Percentiles rank a stretch among this genome's conserved stretches.
phyloP scores from a whole-genome alignment of 1,140 invertebrate genomes.

The Drusus annulatus region DNA sequence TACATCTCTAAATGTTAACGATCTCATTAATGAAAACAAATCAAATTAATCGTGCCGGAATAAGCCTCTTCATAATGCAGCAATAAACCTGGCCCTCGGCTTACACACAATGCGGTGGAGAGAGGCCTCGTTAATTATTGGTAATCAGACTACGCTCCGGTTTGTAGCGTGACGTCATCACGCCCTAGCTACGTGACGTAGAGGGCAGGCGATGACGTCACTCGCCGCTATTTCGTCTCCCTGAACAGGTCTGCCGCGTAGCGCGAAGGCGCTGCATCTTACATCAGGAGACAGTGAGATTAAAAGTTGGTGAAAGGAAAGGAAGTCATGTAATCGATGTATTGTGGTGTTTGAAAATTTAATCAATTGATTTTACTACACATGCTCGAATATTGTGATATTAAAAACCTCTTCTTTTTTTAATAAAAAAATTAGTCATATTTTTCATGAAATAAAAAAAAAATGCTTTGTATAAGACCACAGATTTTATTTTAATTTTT shows the following conservation, averaged over 20 bases:
- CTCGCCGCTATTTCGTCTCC: background rate
- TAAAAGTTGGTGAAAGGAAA: too few species aligned
- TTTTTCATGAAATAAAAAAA: too few species aligned
- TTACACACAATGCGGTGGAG: background rate
- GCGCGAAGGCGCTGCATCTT: background rate
- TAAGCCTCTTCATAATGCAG: background rate
- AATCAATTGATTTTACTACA: too few species aligned
- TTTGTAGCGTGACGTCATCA: background rate
- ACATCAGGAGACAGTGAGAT: too few species aligned
- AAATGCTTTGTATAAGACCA: too few species aligned
- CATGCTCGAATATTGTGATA: too few species aligned
- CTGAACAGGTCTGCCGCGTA: background rate
- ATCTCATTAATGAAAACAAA: background rate
- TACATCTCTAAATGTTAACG: background rate
- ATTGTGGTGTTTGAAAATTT: too few species aligned
- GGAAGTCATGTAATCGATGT: too few species aligned
- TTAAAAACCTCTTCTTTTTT: too few species aligned
- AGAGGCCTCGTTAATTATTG: conserved; percentile 11
- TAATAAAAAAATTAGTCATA: too few species aligned
- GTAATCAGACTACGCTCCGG: conserved; percentile 14
- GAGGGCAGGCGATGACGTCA: background rate
- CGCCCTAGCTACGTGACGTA: background rate
- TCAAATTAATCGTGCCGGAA: background rate
- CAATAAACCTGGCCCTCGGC: background rate
- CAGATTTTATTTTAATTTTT: too few species aligned